A percentile compares a stretch with the other conserved stretches of the same genome.
Conservation (phyloP, 2,797 vertebrate species). For the Chiloscyllium punctatum region DNA sequence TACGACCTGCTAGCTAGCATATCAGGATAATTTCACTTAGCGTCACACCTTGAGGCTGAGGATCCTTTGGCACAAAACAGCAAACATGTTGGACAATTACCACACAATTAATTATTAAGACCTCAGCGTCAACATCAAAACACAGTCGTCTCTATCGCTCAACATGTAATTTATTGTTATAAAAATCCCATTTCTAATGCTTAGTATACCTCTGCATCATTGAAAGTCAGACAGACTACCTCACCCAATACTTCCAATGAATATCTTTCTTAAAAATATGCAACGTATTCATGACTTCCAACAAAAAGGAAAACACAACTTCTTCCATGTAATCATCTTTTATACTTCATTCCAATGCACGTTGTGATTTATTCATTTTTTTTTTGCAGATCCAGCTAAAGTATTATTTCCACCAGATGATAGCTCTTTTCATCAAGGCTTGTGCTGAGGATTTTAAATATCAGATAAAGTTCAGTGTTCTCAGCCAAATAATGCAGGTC, state of each 20-base stretch:
- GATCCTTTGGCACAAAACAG: not conserved
- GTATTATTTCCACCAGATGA: not conserved
- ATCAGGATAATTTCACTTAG: not conserved
- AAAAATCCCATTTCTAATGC: not conserved
- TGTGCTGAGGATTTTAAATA: not conserved
- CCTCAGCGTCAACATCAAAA: not conserved
- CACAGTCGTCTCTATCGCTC: not conserved
- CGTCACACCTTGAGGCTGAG: not conserved
- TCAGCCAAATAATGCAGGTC: not conserved
- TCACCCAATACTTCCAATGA: not conserved
- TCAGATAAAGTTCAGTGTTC: not conserved
- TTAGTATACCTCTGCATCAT: not conserved
- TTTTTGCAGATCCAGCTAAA: not conserved
- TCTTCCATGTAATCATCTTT: not conserved
- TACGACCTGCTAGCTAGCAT: not conserved
- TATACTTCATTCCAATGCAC: not conserved
- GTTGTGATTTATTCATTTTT: not conserved
- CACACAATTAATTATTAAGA: conserved; percentile 26
- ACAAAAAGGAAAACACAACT: not conserved
- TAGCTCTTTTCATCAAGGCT: not conserved
- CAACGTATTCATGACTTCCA: not conserved
- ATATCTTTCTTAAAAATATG: not conserved
- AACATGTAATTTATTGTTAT: not conserved
- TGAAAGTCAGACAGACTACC: not conserved
- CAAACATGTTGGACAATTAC: conserved; percentile 5